Conservation (phyloP, 2,113 vertebrate species). For the Saguinus imperator region DNA sequence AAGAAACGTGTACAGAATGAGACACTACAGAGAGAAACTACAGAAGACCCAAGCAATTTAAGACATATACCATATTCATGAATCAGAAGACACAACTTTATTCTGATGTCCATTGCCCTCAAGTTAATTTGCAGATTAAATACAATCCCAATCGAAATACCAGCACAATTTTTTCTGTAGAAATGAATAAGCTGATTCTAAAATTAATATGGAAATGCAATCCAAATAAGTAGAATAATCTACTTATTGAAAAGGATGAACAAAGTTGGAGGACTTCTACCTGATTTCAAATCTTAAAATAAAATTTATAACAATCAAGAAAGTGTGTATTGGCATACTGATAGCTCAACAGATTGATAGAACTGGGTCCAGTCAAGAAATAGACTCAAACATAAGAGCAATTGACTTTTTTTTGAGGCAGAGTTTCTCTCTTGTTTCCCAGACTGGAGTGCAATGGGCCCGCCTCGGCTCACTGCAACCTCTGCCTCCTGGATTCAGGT, state of each 20-base stretch:
- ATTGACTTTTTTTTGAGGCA: not conserved
- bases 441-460: too few species aligned
- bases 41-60: not conserved
- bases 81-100: not conserved
- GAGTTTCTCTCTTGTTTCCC: too few species aligned
- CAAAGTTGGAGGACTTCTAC: not conserved
- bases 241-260: not conserved
- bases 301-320: not conserved
- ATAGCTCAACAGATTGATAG: not conserved
- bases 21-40: not conserved
- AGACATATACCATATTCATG: not conserved
- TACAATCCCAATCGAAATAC: not conserved
- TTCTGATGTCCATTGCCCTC: not conserved
- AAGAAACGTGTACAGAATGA: not conserved
- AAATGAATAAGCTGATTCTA: not conserved
- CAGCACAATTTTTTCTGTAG: not conserved
- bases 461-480: too few species aligned
- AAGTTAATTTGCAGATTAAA: not conserved
- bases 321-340: not conserved
- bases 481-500: too few species aligned
- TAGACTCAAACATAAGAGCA: not conserved
- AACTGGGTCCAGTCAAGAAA: not conserved
- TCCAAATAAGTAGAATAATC: not conserved
- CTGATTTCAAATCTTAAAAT: not conserved
- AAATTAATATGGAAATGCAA: conserved; percentile 6